Base-by-base conservation (phyloP, 2,113 vertebrate genomes). In the Pimephales promelas region DNA sequence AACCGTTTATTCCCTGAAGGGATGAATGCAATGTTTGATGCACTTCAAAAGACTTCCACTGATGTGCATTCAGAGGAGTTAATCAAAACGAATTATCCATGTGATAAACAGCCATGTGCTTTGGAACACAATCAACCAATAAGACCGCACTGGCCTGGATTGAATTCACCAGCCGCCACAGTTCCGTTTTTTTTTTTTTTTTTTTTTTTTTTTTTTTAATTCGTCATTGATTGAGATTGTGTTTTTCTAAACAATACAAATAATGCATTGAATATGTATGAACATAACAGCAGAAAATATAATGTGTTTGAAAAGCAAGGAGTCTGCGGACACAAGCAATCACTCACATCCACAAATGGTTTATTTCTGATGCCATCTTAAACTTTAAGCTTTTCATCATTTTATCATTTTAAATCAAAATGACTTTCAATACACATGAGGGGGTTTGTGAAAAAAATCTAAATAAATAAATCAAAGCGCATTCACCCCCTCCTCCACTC, bases 401-500 rank as follows among this genome's bases (percentile, higher is more conserved):
- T 84, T 83, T 83, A 85, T 85, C 84, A 72, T 74, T 72, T 83
- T 84, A 87, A 88, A 88, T 87, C 80, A 87, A 85, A 85, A 81
- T 75, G 85, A 72, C 87, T 88, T 86, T 86, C 78, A 73, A 66
- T 78, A 81, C 80, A 68, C 83, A 83, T 70, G 66, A 81, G 82
- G 36, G 76, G 34, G 4, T 20, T 61, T 0, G 16, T 14, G 16
- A 47, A 85, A 83, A 90, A 90, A 89, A 89, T 86, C 85, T 88
- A 84, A 87, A 89, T 90, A 85, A 92, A 92, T 93, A 92, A 92
- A 92, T 92, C 92, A 90, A 87, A 84, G 52, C 14, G 24, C 40
- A 76, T 74, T 86, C 81, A 77, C 79, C 89, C 87, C 87, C 86
- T 85, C 72, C 81, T 85, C 86, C 82, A 77, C 89, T 91, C 85